Evolutionary conservation across 2,113 vertebrate species (phyloP), one percentile per base, ranked within the genome.

Genomic region (Capra hircus): DNA sequence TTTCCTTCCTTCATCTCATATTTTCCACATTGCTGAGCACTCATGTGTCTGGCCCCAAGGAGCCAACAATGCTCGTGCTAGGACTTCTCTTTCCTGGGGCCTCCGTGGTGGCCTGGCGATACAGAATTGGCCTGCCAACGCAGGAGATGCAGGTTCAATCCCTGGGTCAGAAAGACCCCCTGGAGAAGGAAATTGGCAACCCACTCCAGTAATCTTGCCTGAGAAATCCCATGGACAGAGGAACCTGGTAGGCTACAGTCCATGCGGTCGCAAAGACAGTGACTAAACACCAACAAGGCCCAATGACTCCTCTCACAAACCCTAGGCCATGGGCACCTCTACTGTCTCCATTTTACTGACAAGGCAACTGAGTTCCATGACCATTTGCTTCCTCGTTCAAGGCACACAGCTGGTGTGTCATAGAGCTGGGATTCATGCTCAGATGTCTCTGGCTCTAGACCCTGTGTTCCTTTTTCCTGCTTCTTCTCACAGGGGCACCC

Each of bases 21-120:
- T 16, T 13, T 25, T 30, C 77, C 83, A 43, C 7, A 55, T 12
- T 59, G 33, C 83, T 30, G 40, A 78, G 64, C 27, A 36, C 16
- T 45, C 3, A 0, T 2, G 19, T 16, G 17, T 43, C 83, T 52
- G 62, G 33, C 33, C 17, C 21, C 0, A 45, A 74, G 50, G 30
- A 57, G 23, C 45, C 67, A 36, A 2, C 13, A 6, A 21, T 15
- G 14, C 21, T 45, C 17, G 1, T 7, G 45, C 9, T 13, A 0
- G 2, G 53, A 80, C 28, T 86, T 77, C 59, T 3, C 1, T 55
- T 40, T 43, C 45, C 30, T 60, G 30, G 40, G 71, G 40, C 71
- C 43, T 77, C 71, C 71, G 7, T 14, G 40, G 40, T 15, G 36
- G 71, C 36, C 23, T 43, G 36, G 23, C 3, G 0, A 77, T 43